Evolutionary conservation across 2,888 invertebrate genomes (phyloP).

Genomic region (Hypolimnas misippus): DNA sequence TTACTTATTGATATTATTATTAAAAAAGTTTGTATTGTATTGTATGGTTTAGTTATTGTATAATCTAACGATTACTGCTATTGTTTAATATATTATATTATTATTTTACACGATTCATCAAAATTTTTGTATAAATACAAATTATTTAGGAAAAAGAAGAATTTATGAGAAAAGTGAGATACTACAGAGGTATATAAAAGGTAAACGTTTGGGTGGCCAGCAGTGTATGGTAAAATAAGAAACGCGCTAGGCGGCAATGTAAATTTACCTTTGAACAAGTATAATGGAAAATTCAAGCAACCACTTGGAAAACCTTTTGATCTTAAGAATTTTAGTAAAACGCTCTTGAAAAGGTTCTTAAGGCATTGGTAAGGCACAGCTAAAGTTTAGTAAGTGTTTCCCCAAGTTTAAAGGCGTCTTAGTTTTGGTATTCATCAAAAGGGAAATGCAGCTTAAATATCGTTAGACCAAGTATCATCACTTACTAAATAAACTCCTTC

Average conservation of each 20-base stretch:
- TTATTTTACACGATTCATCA: too few species aligned
- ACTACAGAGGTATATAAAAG: neutral
- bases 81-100: too few species aligned
- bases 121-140: too few species aligned
- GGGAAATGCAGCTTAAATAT: constrained; percentile 2
- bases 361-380: constrained; percentile 48
- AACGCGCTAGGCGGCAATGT: constrained; percentile 50
- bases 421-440: constrained; percentile 34
- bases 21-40: too few species aligned
- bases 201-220: constrained; percentile 7
- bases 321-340: constrained; percentile 68
- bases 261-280: constrained; percentile 68
- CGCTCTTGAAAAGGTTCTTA: constrained; percentile 59
- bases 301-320: constrained; percentile 75
- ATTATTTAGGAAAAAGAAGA: too few species aligned
- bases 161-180: neutral
- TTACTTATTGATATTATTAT: too few species aligned
- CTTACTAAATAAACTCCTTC: neutral
- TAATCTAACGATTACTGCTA: too few species aligned
- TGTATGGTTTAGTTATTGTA: too few species aligned
- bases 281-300: constrained; percentile 75
- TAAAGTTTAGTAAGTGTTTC: constrained; percentile 53
- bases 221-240: constrained; percentile 35
- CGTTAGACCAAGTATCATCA: neutral
- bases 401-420: constrained; percentile 48